Percentiles rank a stretch among this genome's conserved stretches.
These are phyloP conservation scores for Agriopis leucophaearia DNA, from an alignment of 2,888 invertebrate genomes.

Conservation along the genomic window DNA sequence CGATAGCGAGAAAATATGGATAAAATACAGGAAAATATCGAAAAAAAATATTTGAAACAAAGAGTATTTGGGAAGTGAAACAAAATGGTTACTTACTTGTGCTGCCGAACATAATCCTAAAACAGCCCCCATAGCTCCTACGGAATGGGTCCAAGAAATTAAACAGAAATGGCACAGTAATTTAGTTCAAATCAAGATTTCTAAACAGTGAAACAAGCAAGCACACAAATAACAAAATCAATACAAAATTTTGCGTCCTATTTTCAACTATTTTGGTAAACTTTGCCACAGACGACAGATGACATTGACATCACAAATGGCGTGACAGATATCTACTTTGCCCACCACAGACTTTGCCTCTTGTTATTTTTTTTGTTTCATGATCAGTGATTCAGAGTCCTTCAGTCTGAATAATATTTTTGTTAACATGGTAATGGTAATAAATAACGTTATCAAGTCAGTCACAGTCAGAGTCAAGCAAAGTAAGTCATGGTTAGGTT, in stretches of 20 bases:
- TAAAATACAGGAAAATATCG: background rate
- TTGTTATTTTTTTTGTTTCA: too few species aligned
- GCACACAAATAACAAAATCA: background rate
- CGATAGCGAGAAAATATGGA: background rate
- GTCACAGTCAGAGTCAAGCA: too few species aligned
- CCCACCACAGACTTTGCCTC: too few species aligned
- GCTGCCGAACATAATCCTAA: constrained; percentile 88
- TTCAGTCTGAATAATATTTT: too few species aligned
- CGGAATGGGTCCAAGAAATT: background rate
- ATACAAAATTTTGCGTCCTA: constrained; percentile 4
- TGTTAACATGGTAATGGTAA: too few species aligned
- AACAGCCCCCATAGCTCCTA: constrained; percentile 86
- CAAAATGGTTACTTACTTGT: constrained; percentile 74
- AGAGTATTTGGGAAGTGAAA: constrained; percentile 2
- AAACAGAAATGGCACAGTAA: constrained; percentile 18
- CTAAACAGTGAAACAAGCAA: background rate
- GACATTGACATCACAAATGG: too few species aligned
- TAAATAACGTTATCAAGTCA: too few species aligned
- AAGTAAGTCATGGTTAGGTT: too few species aligned
- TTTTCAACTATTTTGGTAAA: background rate
- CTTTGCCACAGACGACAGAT: too few species aligned
- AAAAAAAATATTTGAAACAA: constrained; percentile 16
- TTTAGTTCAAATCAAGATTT: constrained; percentile 2
- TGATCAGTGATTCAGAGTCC: too few species aligned
- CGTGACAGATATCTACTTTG: too few species aligned